These are phyloP conservation scores for Chaetodon trifasciatus DNA, from an alignment of 2,797 vertebrate species.

Conservation along the genomic window DNA sequence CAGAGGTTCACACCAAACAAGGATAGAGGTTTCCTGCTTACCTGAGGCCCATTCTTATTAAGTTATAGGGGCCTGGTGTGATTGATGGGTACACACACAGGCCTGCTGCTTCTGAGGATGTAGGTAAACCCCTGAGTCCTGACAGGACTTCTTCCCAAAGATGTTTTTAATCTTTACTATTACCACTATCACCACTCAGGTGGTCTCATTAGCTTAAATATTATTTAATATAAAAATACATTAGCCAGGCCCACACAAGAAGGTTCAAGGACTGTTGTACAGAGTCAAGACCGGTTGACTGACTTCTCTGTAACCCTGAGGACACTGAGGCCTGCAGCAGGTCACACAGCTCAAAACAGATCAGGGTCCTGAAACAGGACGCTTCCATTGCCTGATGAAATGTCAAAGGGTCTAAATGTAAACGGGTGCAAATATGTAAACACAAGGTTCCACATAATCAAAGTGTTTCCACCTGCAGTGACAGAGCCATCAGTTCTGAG, in stretches of 20 bases:
- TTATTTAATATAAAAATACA: constrained; percentile 32
- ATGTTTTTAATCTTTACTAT: constrained; percentile 26
- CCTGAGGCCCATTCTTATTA: constrained; percentile 62
- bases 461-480: constrained; percentile 82
- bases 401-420: constrained; percentile 72
- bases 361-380: constrained; percentile 65
- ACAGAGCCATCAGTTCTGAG: constrained; percentile 79
- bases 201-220: constrained; percentile 10
- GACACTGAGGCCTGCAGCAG: constrained; percentile 39
- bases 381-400: constrained; percentile 61
- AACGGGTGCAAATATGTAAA: constrained; percentile 74
- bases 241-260: constrained; percentile 42
- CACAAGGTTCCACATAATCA: constrained; percentile 75
- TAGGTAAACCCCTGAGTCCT: constrained; percentile 26
- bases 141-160: constrained; percentile 2
- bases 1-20: constrained; percentile 76
- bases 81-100: constrained; percentile 62
- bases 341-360: constrained; percentile 67
- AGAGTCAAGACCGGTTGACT: constrained; percentile 19
- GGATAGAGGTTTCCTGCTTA: constrained; percentile 64
- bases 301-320: constrained; percentile 45
- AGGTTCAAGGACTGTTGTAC: constrained; percentile 26
- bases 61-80: constrained; percentile 61
- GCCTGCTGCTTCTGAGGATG: constrained; percentile 40
- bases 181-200: constrained; percentile 16